These are phyloP conservation scores for Passer domesticus DNA, from an alignment of 2,113 vertebrate genomes.

Conservation along the genomic window DNA sequence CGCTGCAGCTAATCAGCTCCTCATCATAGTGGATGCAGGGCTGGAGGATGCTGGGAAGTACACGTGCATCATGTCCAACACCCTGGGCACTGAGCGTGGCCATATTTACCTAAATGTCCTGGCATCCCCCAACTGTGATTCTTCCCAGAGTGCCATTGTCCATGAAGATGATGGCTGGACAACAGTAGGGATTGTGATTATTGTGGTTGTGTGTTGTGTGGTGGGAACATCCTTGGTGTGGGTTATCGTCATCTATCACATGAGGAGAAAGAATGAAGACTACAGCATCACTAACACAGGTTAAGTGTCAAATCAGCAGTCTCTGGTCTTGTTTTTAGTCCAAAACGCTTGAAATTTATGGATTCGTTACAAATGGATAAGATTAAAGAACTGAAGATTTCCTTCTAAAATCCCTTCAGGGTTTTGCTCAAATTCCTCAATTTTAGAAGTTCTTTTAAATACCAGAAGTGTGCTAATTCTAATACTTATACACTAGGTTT, in stretches of 20 bases:
- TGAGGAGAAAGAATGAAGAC: conserved; percentile 82
- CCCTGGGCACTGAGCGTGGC: conserved; percentile 79
- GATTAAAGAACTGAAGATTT: neutral
- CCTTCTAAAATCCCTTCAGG: neutral
- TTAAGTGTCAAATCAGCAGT: neutral
- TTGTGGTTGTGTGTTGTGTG: conserved; percentile 82
- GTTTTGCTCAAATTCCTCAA: neutral
- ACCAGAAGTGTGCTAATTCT: neutral
- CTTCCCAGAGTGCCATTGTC: conserved; percentile 65
- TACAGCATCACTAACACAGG: conserved; percentile 85
- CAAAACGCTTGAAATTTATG: neutral
- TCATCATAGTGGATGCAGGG: conserved; percentile 82
- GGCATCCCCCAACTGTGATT: conserved; percentile 78
- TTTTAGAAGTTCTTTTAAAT: neutral
- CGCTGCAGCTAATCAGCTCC: conserved; percentile 82
- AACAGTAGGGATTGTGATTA: conserved; percentile 81
- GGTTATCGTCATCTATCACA: conserved; percentile 86
- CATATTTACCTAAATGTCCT: conserved; percentile 81
- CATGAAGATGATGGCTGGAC: conserved; percentile 81
- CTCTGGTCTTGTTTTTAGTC: neutral
- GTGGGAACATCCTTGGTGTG: conserved; percentile 83
- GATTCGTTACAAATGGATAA: neutral
- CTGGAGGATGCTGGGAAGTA: conserved; percentile 85
- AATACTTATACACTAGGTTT: neutral
- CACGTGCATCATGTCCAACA: conserved; percentile 83